phyloP scores from a whole-genome alignment of 92 coral and sea anemone genomes.

The Bergia sp. region DNA sequence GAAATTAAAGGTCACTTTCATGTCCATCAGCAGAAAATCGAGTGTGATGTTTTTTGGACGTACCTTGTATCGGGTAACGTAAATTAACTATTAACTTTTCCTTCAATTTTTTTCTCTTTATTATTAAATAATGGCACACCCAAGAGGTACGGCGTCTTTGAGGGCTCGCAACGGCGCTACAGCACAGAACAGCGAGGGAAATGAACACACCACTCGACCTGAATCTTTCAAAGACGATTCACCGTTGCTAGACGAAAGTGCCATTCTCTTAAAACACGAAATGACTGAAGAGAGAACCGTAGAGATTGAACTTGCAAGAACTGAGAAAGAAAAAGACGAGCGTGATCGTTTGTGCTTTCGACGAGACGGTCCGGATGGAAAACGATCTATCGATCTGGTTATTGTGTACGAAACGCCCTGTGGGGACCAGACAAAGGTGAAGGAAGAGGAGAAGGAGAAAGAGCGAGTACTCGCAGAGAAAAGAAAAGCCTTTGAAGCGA shows the following conservation, averaged over 20 bases:
- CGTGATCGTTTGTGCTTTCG: conserved; percentile 67
- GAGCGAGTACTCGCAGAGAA: conserved; percentile 63
- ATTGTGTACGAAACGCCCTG: conserved; percentile 81
- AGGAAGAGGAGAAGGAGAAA: conserved; percentile 69
- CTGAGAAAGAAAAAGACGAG: conserved; percentile 57
- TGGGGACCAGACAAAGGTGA: conserved; percentile 51
- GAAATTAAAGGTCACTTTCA: too few relatives aligned
- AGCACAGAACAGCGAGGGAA: conserved; percentile 31
- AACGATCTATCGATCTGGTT: conserved; percentile 79
- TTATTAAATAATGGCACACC: conserved; percentile 77
- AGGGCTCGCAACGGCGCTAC: conserved; percentile 67
- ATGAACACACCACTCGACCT: conserved; percentile 40
- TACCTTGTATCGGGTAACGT: neutral
- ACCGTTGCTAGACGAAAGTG: conserved; percentile 90
- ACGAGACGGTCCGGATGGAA: conserved; percentile 62
- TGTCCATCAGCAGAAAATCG: neutral
- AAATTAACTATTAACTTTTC: conserved; percentile 36
- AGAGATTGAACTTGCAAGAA: conserved; percentile 75
- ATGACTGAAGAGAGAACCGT: conserved; percentile 79
- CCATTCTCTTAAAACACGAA: conserved; percentile 82
- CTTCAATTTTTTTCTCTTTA: neutral
- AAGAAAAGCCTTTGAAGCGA: conserved; percentile 71
- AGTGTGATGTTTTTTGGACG: too few relatives aligned
- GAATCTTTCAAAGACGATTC: conserved; percentile 61
- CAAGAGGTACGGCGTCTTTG: conserved; percentile 69